phyloP scores from a whole-genome alignment of 92 coral and sea anemone genomes.

The Chrysogorgia sp. region DNA sequence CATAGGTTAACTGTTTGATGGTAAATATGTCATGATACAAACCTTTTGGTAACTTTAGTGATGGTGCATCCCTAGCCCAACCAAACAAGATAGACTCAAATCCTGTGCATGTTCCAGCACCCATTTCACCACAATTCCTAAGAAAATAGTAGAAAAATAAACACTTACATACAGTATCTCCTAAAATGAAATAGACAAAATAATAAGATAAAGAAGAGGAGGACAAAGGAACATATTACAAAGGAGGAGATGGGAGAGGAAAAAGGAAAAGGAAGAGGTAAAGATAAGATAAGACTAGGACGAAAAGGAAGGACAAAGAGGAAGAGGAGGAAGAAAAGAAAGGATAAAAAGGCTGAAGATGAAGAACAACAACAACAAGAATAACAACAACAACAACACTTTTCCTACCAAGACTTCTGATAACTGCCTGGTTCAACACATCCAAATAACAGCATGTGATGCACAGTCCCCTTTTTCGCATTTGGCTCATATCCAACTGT shows the following conservation, averaged over 20 bases:
- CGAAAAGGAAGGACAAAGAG: background rate
- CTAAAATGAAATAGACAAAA: background rate
- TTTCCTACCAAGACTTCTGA: conserved; percentile 60
- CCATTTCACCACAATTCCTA: conserved; percentile 81
- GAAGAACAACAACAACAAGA: background rate
- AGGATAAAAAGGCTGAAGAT: background rate
- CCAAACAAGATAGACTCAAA: conserved; percentile 76
- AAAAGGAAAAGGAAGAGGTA: background rate
- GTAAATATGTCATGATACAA: background rate
- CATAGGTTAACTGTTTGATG: no score
- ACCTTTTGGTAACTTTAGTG: conserved; percentile 87
- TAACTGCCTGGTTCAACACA: conserved; percentile 74
- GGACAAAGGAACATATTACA: background rate
- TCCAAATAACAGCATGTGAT: conserved; percentile 94
- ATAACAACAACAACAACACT: background rate
- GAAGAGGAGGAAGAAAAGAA: background rate
- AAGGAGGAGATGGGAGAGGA: background rate
- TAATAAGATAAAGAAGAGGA: background rate
- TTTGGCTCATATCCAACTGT: conserved; percentile 86
- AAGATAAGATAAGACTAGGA: background rate
- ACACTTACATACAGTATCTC: no score
- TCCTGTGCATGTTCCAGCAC: conserved; percentile 72
- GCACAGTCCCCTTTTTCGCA: conserved; percentile 76
- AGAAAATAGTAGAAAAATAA: background rate
- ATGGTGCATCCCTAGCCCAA: conserved; percentile 93